These are phyloP conservation scores for Drosophila equinoxialis DNA, from an alignment of 1,140 invertebrate genomes.

Conservation along the genomic window DNA sequence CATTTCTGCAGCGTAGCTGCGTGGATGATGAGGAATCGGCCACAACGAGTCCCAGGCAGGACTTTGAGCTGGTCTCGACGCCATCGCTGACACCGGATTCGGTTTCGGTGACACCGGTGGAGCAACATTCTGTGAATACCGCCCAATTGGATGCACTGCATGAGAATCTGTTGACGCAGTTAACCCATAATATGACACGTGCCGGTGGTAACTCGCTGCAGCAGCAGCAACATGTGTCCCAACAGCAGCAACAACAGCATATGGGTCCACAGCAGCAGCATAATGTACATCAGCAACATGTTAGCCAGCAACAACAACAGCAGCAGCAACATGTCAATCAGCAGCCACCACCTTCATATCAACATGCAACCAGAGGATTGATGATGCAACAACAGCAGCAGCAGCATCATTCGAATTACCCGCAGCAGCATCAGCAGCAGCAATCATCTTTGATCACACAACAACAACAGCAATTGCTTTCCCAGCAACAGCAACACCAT, in stretches of 20 bases:
- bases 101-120: slow-evolving; percentile 86
- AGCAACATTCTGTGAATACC: slow-evolving; percentile 82
- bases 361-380: slow-evolving; percentile 78
- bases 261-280: slow-evolving; percentile 45
- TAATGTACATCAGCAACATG: slow-evolving; percentile 33
- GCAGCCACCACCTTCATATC: slow-evolving; percentile 82
- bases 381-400: slow-evolving; percentile 86
- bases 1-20: slow-evolving; percentile 87
- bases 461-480: slow-evolving; percentile 44
- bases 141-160: slow-evolving; percentile 86
- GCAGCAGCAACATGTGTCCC: slow-evolving; percentile 59
- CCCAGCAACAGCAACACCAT: slow-evolving; percentile 53
- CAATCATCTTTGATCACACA: slow-evolving; percentile 44
- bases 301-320: slow-evolving; percentile 46
- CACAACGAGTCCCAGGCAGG: slow-evolving; percentile 83
- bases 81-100: slow-evolving; percentile 87
- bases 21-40: slow-evolving; percentile 85
- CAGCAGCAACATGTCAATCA: slow-evolving; percentile 40
- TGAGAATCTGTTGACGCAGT: slow-evolving; percentile 84
- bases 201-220: slow-evolving; percentile 44
- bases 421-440: slow-evolving; percentile 74
- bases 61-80: slow-evolving; percentile 84
- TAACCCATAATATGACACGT: slow-evolving; percentile 84
- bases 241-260: slow-evolving; percentile 33
- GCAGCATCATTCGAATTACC: slow-evolving; percentile 85